Evolutionary conservation across 1,140 invertebrate species (phyloP), one percentile per base, ranked within the genome.

Genomic region (Sarcophaga bullata): DNA sequence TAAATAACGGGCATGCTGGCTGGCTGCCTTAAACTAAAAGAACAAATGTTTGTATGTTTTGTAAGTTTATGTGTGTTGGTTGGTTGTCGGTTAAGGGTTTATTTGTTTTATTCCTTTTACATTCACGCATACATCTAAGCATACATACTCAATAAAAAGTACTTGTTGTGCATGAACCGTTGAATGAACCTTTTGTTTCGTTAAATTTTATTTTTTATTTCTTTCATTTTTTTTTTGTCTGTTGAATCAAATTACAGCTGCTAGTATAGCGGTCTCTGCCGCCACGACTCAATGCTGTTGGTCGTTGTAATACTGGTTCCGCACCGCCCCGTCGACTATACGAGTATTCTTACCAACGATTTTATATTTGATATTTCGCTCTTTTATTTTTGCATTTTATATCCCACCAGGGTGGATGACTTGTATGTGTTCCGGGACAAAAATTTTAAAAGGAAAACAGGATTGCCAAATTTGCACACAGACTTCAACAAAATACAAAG

Each of bases 211-310:
- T 37, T 37, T 37, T n/a, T n/a, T n/a, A n/a, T n/a, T n/a, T n/a
- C n/a, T n/a, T n/a, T n/a, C n/a, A n/a, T n/a, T n/a, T n/a, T n/a
- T 19, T 68, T 68, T 68, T 68, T 17, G 62, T 68, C 19, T 68
- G 62, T 68, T 68, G 62, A 68, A 68, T 68, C 62, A 25, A 68
- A 68, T 68, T 68, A 68, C 62, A 68, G n/a, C 62, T 68, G 62
- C 62, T 68, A 19, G 25, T 37, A 37, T 37, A 37, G 25, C 25
- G 25, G 25, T 37, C 25, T 37, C 17, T 25, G 62, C 54, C 7
- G 54, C 4, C 13, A n/a, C 52, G 52, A 11, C 52, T 15, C 52
- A 37, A 37, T 37, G 25, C 25, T 37, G 8, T 58, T 68, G 17
- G 62, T 10, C 19, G 62, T 19, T 68, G 5, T 68, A 68, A 9